Base-by-base conservation (phyloP, 1,140 invertebrate genomes). In the Holotrichia oblita region DNA sequence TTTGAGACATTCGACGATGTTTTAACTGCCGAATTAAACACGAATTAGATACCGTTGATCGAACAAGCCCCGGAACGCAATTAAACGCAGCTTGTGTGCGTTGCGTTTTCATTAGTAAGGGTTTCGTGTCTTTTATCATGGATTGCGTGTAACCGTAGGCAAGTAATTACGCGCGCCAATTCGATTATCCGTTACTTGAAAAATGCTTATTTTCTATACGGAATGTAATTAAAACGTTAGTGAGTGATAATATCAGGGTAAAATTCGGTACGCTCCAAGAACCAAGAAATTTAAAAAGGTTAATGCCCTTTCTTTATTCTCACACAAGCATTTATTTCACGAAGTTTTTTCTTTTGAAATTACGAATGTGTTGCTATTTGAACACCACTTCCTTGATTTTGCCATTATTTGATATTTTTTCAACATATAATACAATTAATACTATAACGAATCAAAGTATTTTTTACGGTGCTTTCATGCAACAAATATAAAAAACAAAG, bases 1-100 rank as follows among this genome's bases (percentile, higher is more conserved):
- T 55, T 17, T 55, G 48, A 17, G 48, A 55, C 17, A 55, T 55
- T n/a, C 48, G 48, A 55, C 48, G 48, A 55, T 55, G 48, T 17
- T 55, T 55, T 55, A 55, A 55, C 48, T 17, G 48, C 14, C 48
- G 48, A 55, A 55, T 55, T 55, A 55, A 55, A 55, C 48, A 55
- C 14, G 48, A 55, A 55, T 55, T 55, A 55, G 48, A 55, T 55
- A 55, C n/a, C 48, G 17, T 55, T 55, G 48, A 55, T 55, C 48
- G 48, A n/a, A 55, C 17, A 55, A 55, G 14, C 48, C 48, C 17
- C 48, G 12, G 42, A 44, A 44, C 48, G 48, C 14, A 17, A 55
- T n/a, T 44, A 44, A 44, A 44, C 42, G 42, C 42, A 44, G 48
- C 48, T 55, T 55, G 48, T 55, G 48, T n/a, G 12, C 48, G 48